A percentile compares a stretch with the other conserved stretches of the same genome.
Conservation (phyloP, 2,113 vertebrate genomes). For the Ptilonorhynchus violaceus region DNA sequence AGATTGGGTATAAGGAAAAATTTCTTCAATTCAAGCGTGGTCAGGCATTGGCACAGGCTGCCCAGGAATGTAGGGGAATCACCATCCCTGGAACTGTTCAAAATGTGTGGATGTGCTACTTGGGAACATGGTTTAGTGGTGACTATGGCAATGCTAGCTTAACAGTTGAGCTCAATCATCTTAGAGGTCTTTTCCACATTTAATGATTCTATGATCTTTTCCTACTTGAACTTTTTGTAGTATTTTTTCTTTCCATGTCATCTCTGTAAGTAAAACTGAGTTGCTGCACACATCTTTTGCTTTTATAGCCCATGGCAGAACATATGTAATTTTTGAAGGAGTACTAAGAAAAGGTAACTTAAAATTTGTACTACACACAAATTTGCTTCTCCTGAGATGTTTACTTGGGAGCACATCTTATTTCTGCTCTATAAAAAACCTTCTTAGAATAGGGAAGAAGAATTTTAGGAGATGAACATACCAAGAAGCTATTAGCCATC, state of each 20-base stretch:
- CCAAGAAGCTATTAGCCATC: neutral
- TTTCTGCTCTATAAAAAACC: neutral
- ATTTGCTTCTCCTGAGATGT: neutral
- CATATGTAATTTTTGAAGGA: neutral
- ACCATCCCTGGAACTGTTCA: neutral
- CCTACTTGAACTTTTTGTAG: neutral
- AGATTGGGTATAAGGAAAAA: neutral
- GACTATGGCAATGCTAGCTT: neutral
- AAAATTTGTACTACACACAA: neutral
- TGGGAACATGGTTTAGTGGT: neutral
- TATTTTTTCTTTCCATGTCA: neutral
- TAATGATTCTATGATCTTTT: neutral
- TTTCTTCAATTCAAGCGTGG: neutral
- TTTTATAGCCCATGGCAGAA: neutral
- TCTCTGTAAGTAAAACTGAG: neutral
- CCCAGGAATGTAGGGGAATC: neutral
- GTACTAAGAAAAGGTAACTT: neutral
- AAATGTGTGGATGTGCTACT: neutral
- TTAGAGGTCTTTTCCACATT: neutral
- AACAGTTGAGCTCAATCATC: fast-evolving
- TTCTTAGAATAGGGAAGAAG: neutral
- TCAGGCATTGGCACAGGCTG: neutral
- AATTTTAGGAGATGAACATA: neutral
- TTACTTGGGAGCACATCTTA: neutral
- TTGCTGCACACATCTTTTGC: neutral